Conservation (phyloP, 2,113 vertebrate species). For the Catharus minimus region DNA sequence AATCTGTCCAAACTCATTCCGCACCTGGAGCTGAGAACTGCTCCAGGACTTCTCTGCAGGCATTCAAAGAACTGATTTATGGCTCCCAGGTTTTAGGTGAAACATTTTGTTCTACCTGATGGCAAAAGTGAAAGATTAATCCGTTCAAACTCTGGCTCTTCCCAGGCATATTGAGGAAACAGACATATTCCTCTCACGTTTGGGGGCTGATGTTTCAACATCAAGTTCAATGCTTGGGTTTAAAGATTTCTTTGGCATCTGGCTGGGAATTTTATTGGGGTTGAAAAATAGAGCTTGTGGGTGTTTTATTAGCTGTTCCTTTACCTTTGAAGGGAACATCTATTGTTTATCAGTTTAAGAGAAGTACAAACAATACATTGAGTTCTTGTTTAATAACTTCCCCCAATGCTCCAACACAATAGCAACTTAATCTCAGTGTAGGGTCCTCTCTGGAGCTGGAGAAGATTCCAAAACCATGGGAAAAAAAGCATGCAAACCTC, state of each 20-base stretch:
- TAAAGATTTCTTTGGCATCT: not conserved
- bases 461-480: not conserved
- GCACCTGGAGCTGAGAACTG: not conserved
- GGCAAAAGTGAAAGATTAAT: not conserved
- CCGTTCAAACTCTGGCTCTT: not conserved
- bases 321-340: not conserved
- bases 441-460: not conserved
- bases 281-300: not conserved
- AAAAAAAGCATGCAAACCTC: not conserved
- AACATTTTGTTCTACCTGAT: not conserved
- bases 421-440: fast-evolving
- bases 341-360: not conserved
- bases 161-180: not conserved
- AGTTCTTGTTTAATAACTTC: not conserved
- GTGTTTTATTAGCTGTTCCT: not conserved
- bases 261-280: not conserved
- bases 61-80: not conserved
- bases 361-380: not conserved
- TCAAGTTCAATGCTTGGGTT: not conserved
- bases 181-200: fast-evolving
- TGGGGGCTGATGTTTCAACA: fast-evolving
- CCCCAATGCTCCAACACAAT: not conserved
- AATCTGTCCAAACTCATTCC: not conserved
- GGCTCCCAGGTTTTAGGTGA: not conserved
- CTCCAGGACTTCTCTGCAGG: fast-evolving